A percentile compares a stretch with the other conserved stretches of the same genome.
phyloP scores from a whole-genome alignment of 2,888 invertebrate genomes.

The Steinernema scapterisci region DNA sequence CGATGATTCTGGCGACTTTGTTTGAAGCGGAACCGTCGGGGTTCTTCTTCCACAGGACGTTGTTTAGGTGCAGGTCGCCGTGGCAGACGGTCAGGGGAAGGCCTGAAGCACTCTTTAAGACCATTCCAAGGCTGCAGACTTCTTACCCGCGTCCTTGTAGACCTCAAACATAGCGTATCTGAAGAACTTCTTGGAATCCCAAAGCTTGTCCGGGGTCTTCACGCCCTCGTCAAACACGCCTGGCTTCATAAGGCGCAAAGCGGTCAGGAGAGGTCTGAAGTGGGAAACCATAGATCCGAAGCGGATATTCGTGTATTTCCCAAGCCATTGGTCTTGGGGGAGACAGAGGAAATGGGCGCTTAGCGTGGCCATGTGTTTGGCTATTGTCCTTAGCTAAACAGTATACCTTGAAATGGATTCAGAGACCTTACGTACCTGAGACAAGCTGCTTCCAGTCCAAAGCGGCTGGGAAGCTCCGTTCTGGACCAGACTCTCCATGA shows the following conservation, averaged over 20 bases:
- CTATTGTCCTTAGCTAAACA: neutral
- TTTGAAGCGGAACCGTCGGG: constrained; percentile 9
- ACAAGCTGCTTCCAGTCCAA: neutral
- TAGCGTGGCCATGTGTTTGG: neutral
- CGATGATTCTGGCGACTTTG: constrained; percentile 17
- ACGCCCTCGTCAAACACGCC: constrained; percentile 14
- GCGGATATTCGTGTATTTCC: neutral
- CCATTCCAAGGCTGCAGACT: neutral
- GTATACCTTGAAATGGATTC: neutral
- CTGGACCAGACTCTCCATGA: neutral
- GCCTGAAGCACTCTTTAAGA: neutral
- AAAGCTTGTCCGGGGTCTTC: neutral
- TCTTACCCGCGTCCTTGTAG: constrained; percentile 3
- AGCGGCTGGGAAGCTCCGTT: neutral
- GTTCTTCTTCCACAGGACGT: constrained; percentile 21
- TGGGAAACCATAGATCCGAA: too few relatives aligned
- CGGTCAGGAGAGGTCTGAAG: neutral
- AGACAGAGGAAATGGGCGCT: neutral
- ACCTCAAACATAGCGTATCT: neutral
- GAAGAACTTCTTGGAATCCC: neutral
- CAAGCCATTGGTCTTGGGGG: neutral
- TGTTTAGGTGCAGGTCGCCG: constrained; percentile 23
- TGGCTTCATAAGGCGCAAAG: neutral
- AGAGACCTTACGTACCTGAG: neutral
- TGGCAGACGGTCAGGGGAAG: constrained; percentile 8